Conservation (phyloP, 2,888 invertebrate species). For the Entomobrya proxima region DNA sequence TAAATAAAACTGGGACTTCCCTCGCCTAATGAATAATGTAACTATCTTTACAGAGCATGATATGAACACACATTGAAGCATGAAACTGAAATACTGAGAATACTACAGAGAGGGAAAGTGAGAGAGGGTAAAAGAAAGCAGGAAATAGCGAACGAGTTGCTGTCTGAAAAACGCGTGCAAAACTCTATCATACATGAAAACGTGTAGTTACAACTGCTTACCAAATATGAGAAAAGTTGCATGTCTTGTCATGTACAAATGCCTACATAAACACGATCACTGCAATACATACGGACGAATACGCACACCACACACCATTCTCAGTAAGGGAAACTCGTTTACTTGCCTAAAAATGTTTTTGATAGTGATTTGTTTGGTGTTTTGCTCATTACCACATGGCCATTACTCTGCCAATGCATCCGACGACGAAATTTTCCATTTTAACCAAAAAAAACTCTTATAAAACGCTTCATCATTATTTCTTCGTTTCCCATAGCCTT, state of each 20-base stretch:
- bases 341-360: background rate
- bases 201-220: background rate
- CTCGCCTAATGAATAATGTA: constrained; percentile 18
- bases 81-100: too few relatives aligned
- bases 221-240: constrained; percentile 22
- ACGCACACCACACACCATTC: background rate
- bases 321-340: background rate
- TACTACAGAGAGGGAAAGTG: too few relatives aligned
- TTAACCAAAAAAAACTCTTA: too few relatives aligned
- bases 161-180: constrained; percentile 39
- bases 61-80: background rate
- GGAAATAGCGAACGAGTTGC: constrained; percentile 22
- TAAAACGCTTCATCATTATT: background rate
- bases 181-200: background rate
- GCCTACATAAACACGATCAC: background rate
- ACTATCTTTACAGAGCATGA: background rate
- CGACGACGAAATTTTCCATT: too few relatives aligned
- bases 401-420: background rate
- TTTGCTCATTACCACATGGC: background rate
- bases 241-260: constrained; percentile 32
- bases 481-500: too few relatives aligned
- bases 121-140: background rate
- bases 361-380: constrained; percentile 15
- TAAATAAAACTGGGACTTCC: background rate
- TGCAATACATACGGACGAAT: background rate